Evolutionary conservation across 2,797 vertebrate genomes (phyloP).

Genomic region (Eurystomus glaucurus): DNA sequence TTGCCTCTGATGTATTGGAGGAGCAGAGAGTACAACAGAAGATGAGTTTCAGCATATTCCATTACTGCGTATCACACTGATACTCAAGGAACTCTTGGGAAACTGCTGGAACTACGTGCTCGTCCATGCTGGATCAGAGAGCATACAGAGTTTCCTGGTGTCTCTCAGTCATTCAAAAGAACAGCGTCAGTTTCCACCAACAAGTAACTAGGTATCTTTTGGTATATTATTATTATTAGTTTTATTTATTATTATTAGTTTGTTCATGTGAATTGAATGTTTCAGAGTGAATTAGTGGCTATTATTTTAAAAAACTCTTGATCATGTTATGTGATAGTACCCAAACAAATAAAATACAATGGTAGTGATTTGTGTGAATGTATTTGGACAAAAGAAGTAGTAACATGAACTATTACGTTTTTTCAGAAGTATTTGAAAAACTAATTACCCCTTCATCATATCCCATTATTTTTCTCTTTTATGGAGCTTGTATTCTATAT

Average conservation of each 20-base stretch:
- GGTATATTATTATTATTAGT: not conserved
- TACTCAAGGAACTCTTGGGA: not conserved
- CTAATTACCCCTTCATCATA: not conserved
- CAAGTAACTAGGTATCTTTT: not conserved
- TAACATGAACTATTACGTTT: not conserved
- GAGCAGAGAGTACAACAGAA: not conserved
- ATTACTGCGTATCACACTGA: not conserved
- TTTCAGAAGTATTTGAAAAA: not conserved
- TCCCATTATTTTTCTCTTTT: not conserved
- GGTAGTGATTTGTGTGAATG: not conserved
- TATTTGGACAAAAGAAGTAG: not conserved
- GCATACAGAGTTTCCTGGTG: not conserved
- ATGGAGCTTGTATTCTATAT: not conserved
- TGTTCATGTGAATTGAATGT: not conserved
- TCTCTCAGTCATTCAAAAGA: not conserved
- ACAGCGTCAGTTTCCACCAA: not conserved
- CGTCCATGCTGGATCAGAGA: not conserved
- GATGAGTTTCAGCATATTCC: slow-evolving; percentile 13
- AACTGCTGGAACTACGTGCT: not conserved
- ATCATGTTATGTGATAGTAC: not conserved
- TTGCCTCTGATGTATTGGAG: slow-evolving; percentile 26
- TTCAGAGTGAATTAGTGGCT: not conserved
- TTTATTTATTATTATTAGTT: not conserved
- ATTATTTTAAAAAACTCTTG: not conserved
- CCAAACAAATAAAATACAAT: not conserved